Percentiles rank a stretch among this genome's conserved stretches.
phyloP scores from a whole-genome alignment of 2,888 invertebrate genomes.

The Drosophila sordidula region DNA sequence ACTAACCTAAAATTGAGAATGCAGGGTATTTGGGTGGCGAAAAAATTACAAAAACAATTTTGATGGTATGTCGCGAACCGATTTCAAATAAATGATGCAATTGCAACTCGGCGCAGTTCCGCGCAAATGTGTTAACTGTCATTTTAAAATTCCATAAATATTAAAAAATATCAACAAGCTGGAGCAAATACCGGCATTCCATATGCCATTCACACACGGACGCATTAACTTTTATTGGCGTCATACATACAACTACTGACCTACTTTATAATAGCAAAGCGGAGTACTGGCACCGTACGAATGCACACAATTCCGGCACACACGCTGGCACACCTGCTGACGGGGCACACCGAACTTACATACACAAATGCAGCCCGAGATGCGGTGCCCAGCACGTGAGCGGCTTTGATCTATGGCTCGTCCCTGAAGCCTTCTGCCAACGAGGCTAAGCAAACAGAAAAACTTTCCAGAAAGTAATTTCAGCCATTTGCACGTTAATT shows the following conservation, averaged over 20 bases:
- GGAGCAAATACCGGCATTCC: slow-evolving; percentile 49
- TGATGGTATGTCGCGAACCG: slow-evolving; percentile 5
- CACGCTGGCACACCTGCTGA: slow-evolving; percentile 54
- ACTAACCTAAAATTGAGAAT: too few relatives aligned
- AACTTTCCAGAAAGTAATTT: slow-evolving; percentile 69
- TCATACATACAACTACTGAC: slow-evolving; percentile 70
- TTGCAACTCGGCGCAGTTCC: slow-evolving; percentile 35
- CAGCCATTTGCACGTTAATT: slow-evolving; percentile 68
- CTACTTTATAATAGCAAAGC: slow-evolving; percentile 63
- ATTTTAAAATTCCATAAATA: slow-evolving; percentile 77
- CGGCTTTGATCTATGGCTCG: slow-evolving; percentile 69
- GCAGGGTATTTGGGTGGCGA: neutral
- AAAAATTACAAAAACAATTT: neutral
- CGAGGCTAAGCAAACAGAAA: slow-evolving; percentile 42
- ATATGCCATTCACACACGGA: slow-evolving; percentile 49
- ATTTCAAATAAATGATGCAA: slow-evolving; percentile 40
- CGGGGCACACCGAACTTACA: slow-evolving; percentile 40
- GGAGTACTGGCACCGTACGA: slow-evolving; percentile 28
- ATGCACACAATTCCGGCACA: slow-evolving; percentile 4
- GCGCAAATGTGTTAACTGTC: slow-evolving; percentile 66
- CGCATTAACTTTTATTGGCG: slow-evolving; percentile 78
- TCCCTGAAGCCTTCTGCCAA: slow-evolving; percentile 46
- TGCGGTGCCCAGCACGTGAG: slow-evolving; percentile 45
- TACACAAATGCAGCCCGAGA: slow-evolving; percentile 29
- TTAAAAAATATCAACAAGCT: slow-evolving; percentile 78